These are phyloP conservation scores for Hydroisotoma schaefferi DNA, from an alignment of 2,888 invertebrate species.

Conservation along the genomic window DNA sequence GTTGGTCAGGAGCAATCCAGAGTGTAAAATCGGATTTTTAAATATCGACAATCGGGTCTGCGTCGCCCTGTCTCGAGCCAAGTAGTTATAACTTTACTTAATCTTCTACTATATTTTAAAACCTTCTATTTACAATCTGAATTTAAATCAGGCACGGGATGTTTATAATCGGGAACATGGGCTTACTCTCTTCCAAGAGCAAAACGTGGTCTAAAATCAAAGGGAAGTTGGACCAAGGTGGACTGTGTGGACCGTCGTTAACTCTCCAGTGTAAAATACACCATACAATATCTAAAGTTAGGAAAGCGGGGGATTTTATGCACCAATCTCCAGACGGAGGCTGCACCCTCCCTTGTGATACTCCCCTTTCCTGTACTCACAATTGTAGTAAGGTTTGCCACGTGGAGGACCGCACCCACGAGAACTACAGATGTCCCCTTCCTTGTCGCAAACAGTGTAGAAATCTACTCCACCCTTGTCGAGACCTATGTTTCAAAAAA, in stretches of 20 bases:
- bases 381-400: slow-evolving; percentile 63
- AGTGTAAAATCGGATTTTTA: slow-evolving; percentile 68
- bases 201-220: slow-evolving; percentile 48
- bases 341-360: slow-evolving; percentile 59
- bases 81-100: no score
- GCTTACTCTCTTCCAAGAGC: slow-evolving; percentile 44
- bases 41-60: slow-evolving; percentile 68
- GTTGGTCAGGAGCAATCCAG: slow-evolving; percentile 69
- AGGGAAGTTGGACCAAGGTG: no score
- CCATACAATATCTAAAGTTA: slow-evolving; percentile 20
- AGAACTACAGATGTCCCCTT: slow-evolving; percentile 53
- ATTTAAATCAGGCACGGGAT: slow-evolving; percentile 59
- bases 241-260: slow-evolving; percentile 36
- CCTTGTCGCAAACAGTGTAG: slow-evolving; percentile 52
- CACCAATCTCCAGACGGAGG: slow-evolving; percentile 58
- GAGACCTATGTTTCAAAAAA: slow-evolving; percentile 24
- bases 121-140: not conserved
- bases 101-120: no score
- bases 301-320: slow-evolving; percentile 25
- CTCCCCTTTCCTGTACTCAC: slow-evolving; percentile 61
- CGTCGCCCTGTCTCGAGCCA: slow-evolving; percentile 72
- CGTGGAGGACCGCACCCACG: slow-evolving; percentile 58
- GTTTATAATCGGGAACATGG: slow-evolving; percentile 68
- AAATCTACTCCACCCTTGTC: slow-evolving; percentile 26
- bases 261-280: slow-evolving; percentile 46